Percentiles rank a stretch among this genome's conserved stretches.
Conservation (phyloP, 2,797 vertebrate genomes). For the Tenualosa ilisha region DNA sequence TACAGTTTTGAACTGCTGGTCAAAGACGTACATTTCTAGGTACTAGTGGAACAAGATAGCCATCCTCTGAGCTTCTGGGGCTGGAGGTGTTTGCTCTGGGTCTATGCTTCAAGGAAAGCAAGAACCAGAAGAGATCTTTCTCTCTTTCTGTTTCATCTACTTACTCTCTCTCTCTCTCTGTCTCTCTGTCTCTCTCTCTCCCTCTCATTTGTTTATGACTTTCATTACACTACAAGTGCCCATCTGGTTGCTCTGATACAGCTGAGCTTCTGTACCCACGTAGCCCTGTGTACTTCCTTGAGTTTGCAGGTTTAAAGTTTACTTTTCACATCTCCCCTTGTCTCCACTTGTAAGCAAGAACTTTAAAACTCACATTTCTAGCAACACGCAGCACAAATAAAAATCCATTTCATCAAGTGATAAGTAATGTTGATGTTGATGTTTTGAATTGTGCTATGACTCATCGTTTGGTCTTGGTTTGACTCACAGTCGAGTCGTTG, state of each 20-base stretch:
- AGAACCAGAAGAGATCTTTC: not conserved
- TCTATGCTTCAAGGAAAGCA: not conserved
- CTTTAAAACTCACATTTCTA: not conserved
- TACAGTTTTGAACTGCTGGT: not conserved
- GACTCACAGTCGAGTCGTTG: not conserved
- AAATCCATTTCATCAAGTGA: not conserved
- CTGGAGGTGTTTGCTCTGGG: not conserved
- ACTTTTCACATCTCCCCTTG: not conserved
- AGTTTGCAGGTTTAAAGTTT: not conserved
- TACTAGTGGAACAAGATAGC: not conserved
- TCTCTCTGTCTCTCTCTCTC: too few relatives aligned
- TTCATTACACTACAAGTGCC: not conserved
- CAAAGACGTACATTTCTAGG: not conserved
- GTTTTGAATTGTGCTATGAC: not conserved
- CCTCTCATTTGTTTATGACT: not conserved
- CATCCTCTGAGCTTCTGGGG: not conserved
- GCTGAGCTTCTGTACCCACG: not conserved
- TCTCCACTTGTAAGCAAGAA: not conserved
- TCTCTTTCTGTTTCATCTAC: not conserved
- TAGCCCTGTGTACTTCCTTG: not conserved
- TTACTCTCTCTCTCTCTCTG: not conserved
- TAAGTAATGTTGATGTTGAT: not conserved
- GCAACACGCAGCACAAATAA: not conserved
- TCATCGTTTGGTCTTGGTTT: too few relatives aligned
- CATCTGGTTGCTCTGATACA: not conserved